Evolutionary conservation across 2,113 vertebrate species (phyloP).

Genomic region (Ciconia boyciana): DNA sequence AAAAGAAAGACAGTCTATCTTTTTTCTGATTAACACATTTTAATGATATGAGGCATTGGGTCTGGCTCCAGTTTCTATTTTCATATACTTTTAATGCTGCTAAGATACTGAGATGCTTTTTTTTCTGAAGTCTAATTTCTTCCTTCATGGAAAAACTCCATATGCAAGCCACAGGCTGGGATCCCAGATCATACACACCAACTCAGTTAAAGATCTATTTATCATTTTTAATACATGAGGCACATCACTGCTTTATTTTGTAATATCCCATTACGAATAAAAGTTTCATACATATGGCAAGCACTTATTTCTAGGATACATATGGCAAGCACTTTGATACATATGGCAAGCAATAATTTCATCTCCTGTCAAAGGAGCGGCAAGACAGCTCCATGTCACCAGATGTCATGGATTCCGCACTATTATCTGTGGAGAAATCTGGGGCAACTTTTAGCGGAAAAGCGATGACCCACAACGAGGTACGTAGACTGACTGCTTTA

Average conservation of each 20-base stretch:
- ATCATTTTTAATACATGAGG: neutral
- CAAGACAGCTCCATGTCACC: neutral
- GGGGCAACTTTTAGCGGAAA: neutral
- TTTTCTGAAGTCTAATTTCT: neutral
- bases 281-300: neutral
- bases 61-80: neutral
- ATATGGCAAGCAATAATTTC: neutral
- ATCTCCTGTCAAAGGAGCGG: neutral
- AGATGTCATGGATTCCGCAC: fast-evolving
- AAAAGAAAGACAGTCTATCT: neutral
- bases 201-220: neutral
- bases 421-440: fast-evolving
- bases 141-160: neutral
- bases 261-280: neutral
- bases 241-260: neutral
- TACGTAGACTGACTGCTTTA: neutral
- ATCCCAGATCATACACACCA: neutral
- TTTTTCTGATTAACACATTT: neutral
- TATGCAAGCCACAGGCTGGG: neutral
- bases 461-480: neutral
- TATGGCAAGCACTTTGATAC: neutral
- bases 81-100: neutral
- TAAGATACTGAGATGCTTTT: neutral
- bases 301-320: neutral
- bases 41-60: neutral